phyloP scores from a whole-genome alignment of 2,888 invertebrate species.

The Epinotia nisella region DNA sequence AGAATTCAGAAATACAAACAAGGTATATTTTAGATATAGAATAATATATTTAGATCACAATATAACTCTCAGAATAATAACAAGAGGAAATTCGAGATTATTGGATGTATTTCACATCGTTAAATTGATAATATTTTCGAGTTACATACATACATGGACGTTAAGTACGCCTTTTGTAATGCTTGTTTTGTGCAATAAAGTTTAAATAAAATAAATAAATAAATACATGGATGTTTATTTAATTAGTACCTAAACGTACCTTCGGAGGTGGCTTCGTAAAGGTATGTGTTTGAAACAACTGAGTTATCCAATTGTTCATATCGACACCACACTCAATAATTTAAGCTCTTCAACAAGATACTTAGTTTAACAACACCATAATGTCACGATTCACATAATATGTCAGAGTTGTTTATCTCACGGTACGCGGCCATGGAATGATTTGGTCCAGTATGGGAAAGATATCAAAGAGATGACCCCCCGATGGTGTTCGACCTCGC shows the following conservation, averaged over 20 bases:
- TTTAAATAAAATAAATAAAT: no score
- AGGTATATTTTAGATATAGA: no score
- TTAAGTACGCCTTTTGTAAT: no score
- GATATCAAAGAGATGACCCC: conserved; percentile 79
- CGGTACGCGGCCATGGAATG: conserved; percentile 71
- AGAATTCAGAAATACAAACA: no score
- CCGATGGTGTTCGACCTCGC: conserved; percentile 67
- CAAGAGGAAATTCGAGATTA: no score
- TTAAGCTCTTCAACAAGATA: background rate
- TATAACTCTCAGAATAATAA: no score
- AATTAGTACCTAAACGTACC: conserved; percentile 59
- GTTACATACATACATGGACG: no score
- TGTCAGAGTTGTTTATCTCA: conserved; percentile 67
- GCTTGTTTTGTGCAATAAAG: no score
- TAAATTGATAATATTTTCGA: no score
- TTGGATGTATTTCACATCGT: no score
- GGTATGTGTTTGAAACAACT: conserved; percentile 76
- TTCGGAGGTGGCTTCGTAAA: conserved; percentile 73
- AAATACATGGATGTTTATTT: background rate
- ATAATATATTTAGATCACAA: no score
- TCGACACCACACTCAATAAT: conserved; percentile 38
- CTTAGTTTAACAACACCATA: conserved; percentile 21
- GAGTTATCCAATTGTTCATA: conserved; percentile 82
- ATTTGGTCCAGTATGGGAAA: conserved; percentile 68
- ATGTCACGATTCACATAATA: conserved; percentile 37